A percentile compares a stretch with the other conserved stretches of the same genome.
Evolutionary conservation across 2,888 invertebrate genomes (phyloP).

Genomic region (Ennomos erosarius): DNA sequence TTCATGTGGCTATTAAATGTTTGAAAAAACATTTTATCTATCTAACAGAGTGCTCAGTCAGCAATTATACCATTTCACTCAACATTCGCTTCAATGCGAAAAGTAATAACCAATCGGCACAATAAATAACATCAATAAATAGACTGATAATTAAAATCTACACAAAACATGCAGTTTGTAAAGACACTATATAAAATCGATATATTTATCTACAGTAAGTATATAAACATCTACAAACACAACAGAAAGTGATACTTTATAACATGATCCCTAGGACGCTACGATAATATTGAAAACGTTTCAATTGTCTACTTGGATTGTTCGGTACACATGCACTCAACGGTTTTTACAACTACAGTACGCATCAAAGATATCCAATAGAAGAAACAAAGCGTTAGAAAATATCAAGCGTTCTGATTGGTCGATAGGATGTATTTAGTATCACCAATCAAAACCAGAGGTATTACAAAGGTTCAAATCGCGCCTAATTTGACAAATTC

Average conservation of each 20-base stretch:
- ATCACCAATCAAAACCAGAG: too few species aligned
- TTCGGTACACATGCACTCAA: slow-evolving; percentile 43
- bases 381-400: neutral
- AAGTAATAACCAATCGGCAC: slow-evolving; percentile 6
- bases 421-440: neutral
- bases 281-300: slow-evolving; percentile 25
- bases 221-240: slow-evolving; percentile 40
- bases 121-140: slow-evolving; percentile 21
- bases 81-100: slow-evolving; percentile 5
- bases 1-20: slow-evolving; percentile 9
- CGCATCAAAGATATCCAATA: slow-evolving; percentile 1
- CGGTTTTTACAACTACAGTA: slow-evolving; percentile 26
- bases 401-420: slow-evolving; percentile 1
- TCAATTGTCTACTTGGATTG: slow-evolving; percentile 26
- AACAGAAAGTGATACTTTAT: slow-evolving; percentile 38
- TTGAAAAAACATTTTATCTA: slow-evolving; percentile 3
- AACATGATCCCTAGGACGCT: slow-evolving; percentile 30
- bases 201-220: slow-evolving; percentile 41
- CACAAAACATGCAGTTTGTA: slow-evolving; percentile 34
- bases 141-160: slow-evolving; percentile 20
- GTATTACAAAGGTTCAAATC: neutral
- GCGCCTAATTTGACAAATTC: neutral
- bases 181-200: slow-evolving; percentile 44
- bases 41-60: slow-evolving; percentile 8
- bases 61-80: slow-evolving; percentile 2